These are phyloP conservation scores for Sphaeramia orbicularis DNA, from an alignment of 2,797 vertebrate species.

Conservation along the genomic window DNA sequence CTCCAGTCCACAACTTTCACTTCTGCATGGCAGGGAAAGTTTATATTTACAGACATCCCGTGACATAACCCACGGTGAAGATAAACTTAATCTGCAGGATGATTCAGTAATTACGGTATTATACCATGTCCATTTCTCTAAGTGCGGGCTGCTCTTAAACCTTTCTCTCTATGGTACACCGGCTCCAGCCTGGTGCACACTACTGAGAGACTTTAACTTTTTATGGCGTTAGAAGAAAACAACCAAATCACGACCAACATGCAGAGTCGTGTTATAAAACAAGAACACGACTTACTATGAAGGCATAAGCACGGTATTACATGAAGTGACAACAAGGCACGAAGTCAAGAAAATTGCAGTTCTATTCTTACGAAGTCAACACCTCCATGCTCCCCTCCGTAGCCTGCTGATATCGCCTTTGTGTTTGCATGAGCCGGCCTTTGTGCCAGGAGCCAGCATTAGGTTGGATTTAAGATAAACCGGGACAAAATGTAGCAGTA, in stretches of 20 bases:
- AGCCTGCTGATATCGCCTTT: conserved; percentile 3
- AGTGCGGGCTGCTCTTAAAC: neutral
- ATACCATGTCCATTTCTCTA: no score
- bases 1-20: conserved; percentile 38
- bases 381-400: neutral
- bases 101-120: no score
- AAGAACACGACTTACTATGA: neutral
- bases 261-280: neutral
- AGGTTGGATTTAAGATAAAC: conserved; percentile 1
- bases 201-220: neutral
- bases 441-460: conserved; percentile 60
- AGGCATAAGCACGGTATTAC: neutral
- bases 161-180: neutral
- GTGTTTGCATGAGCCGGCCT: conserved; percentile 57
- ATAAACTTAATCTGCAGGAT: neutral
- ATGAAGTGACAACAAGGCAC: neutral
- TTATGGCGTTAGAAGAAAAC: neutral
- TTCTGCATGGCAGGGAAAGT: conserved; percentile 7
- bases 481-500: conserved; percentile 15
- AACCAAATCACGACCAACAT: neutral
- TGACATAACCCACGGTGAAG: neutral
- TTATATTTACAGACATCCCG: neutral
- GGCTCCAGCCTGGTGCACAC: neutral
- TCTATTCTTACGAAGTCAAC: conserved; percentile 2
- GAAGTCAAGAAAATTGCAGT: neutral